Base-by-base conservation (phyloP, 2,113 vertebrate genomes). In the Micronycteris hirsuta region DNA sequence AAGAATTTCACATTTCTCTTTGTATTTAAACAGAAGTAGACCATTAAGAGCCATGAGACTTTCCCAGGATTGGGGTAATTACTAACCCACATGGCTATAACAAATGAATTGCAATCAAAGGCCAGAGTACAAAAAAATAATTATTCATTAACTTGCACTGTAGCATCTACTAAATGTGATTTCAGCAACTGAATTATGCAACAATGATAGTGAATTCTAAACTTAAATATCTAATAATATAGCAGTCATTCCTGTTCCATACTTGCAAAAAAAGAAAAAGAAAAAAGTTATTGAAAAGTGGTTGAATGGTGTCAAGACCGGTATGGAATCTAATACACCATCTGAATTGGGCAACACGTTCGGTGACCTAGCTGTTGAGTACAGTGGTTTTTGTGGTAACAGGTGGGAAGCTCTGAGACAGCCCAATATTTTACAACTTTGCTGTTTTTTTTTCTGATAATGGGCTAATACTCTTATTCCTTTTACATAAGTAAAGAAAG, bases 41-140 rank as follows among this genome's bases (percentile, higher is more conserved):
- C 43, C 36, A 54, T 26, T 38, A 86, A 70, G 10, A 83, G 61
- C 12, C 26, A 56, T 20, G 8, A 90, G 45, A 68, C 47, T 76
- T 89, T 61, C 56, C 49, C 74, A 91, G 52, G 80, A 78, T 22
- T 61, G 70, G 41, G 7, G 9, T 76, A 36, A 96, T 94, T 84
- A 96, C 74, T 71, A 93, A 41, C 49, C 22, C 70, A 93, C 17
- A 56, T 33, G 24, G 56, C 47, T 93, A 38, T 82, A 56, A 61
- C 92, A 96, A 96, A 70, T 84, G 45, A 93, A 49, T 80, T 95
- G 58, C 71, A 94, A 80, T 70, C 88, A 90, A 76, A 95, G 92
- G 70, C 82, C 92, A 93, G 74, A 87, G 90, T 95, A 95, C 96
- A 95, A 91, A 95, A 82, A 87, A 74, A 91, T 28, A 94, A 95